Evolutionary conservation across 35 echinoderm and acorn worm species (phyloP), one percentile per base, ranked within the genome.

Genomic region (Lytechinus pictus): DNA sequence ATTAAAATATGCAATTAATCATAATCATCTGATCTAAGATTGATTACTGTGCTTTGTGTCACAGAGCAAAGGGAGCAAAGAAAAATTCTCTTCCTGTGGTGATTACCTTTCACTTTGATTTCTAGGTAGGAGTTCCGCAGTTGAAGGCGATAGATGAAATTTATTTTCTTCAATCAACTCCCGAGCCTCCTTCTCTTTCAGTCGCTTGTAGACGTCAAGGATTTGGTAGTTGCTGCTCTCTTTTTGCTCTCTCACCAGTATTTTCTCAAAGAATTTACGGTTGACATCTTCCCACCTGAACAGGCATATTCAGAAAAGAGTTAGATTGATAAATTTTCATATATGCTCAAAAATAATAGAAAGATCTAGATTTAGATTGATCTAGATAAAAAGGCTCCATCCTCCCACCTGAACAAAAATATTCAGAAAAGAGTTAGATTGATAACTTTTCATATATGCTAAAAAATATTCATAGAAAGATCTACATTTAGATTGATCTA

Each of bases 261-360:
- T 0, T 16, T 86, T 96, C 88, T 99, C 94, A 24, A 99, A 53
- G 66, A 79, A 96, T 55, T 96, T 95, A 89, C 88, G 92, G 66
- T 99, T 96, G 52, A 99, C 33, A 27, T 96, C 28, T 71, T 96
- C 96, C 98, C 96, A 99, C 21, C 98, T 99, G 94, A 61, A 11
- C 13, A 95, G 57, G 19, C 0, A 44, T 44, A 44, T 44, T 44
- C 33, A 44, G 33, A 44, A 44, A 44, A 44, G 33, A 44, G 33
- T 44, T 0, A 44, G 33, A 44, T 44, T 44, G 33, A 44, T 44
- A 44, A 0, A 44, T 44, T 44, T 44, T 44, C 33, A 44, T 44
- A 44, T 44, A 44, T 44, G 33, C 33, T 44, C 33, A 44, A 44
- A 44, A 86, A 28, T 71, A 54, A 71, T 71, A 24, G 61, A 71